Percentiles rank a stretch among this genome's conserved stretches.
Conservation (phyloP, 2,797 vertebrate genomes). For the Lepus oiostolus region DNA sequence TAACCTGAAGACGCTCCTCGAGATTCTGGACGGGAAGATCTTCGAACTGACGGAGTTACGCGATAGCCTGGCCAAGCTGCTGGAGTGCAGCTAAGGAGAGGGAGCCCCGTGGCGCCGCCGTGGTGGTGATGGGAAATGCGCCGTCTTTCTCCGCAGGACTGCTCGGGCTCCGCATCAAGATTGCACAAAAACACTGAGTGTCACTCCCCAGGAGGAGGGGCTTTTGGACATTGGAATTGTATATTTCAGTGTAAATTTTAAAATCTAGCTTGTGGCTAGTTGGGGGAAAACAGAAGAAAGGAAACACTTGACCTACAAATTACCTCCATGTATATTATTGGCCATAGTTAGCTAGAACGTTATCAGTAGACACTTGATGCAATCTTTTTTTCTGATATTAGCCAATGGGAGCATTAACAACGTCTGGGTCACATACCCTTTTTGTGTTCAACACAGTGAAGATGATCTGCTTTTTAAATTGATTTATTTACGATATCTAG, state of each 20-base stretch:
- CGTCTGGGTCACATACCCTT: conserved; percentile 86
- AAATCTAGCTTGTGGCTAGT: conserved; percentile 87
- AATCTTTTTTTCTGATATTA: conserved; percentile 87
- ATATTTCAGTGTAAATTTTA: conserved; percentile 89
- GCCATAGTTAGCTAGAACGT: conserved; percentile 90
- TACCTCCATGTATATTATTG: conserved; percentile 92
- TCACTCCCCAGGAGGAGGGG: conserved; percentile 87
- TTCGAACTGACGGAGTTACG: conserved; percentile 99
- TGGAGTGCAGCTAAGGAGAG: conserved; percentile 96
- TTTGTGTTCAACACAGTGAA: conserved; percentile 86
- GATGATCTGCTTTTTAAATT: conserved; percentile 85
- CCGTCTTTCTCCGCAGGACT: conserved; percentile 89
- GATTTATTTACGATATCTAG: conserved; percentile 87
- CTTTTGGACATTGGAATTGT: conserved; percentile 90
- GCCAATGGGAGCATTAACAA: conserved; percentile 85
- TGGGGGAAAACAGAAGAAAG: conserved; percentile 83
- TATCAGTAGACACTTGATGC: conserved; percentile 87
- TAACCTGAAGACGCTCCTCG: conserved; percentile 99
- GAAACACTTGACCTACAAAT: conserved; percentile 92
- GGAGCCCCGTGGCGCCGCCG: conserved; percentile 85
- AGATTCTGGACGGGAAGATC: conserved; percentile 99
- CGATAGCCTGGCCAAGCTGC: conserved; percentile 97
- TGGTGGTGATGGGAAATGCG: conserved; percentile 87
- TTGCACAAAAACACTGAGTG: conserved; percentile 89
- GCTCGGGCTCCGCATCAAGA: conserved; percentile 90